Conservation (phyloP, 2,797 vertebrate genomes). For the Aulostomus chinensis region DNA sequence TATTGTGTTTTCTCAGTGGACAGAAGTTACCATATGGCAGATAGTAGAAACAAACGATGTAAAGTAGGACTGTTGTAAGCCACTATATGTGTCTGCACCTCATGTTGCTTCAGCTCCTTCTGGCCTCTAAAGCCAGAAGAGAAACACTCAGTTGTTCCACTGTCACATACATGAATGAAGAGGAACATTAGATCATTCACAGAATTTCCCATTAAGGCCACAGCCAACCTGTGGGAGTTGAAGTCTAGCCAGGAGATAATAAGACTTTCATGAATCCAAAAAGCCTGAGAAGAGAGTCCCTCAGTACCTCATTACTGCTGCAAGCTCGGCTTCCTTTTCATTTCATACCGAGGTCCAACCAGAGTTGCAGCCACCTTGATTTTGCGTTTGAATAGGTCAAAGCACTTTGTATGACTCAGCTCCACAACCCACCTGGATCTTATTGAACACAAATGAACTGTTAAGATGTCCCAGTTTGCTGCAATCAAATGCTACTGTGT, state of each 20-base stretch:
- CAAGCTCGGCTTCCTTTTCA: background rate
- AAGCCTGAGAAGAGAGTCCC: conserved; percentile 28
- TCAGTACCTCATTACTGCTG: conserved; percentile 38
- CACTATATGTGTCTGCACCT: conserved; percentile 9
- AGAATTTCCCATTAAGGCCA: conserved; percentile 44
- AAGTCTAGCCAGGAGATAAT: conserved; percentile 38
- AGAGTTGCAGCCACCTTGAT: background rate
- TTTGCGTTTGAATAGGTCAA: background rate
- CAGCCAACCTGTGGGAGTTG: conserved; percentile 30
- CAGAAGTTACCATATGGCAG: too few species aligned
- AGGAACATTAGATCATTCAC: conserved; percentile 44
- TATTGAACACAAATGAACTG: too few species aligned
- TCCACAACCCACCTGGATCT: too few species aligned
- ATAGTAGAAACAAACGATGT: too few species aligned
- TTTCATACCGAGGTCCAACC: background rate
- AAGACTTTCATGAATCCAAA: conserved; percentile 20
- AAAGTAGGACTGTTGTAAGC: too few species aligned
- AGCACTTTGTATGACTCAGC: too few species aligned
- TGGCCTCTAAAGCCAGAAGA: conserved; percentile 13
- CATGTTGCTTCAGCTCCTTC: conserved; percentile 20
- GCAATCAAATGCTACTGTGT: too few species aligned
- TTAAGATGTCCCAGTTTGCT: too few species aligned
- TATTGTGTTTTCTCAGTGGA: too few species aligned
- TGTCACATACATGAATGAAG: conserved; percentile 28
- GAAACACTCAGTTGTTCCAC: conserved; percentile 48